Evolutionary conservation across 2,888 invertebrate genomes (phyloP), one percentile per base, ranked within the genome.

Genomic region (Cheilosia variabilis): DNA sequence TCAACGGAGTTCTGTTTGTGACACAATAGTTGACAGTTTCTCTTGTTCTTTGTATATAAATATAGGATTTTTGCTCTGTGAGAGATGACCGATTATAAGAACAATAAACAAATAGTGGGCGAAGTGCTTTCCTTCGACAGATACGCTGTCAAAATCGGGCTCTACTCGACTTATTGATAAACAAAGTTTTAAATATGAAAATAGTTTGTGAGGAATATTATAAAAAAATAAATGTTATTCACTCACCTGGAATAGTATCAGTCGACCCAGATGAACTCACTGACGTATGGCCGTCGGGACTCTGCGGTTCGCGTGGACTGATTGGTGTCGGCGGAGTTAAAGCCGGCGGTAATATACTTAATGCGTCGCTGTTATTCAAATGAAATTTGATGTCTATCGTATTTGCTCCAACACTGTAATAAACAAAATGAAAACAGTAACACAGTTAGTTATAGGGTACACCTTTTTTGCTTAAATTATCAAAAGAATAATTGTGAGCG

Each of bases 271-370:
- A 89, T 73, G 92, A 92, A 87, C 92, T 92, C 76, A 92, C 88
- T 83, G 92, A 92, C 87, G 91, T 90, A 73, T 92, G 92, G 63
- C 91, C 92, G 87, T 92, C 92, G 69, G 92, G 92, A 88, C 92
- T 92, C 68, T 92, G 92, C 4, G 91, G 89, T 71, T 91, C 90
- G 77, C 89, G 86, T 63, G 92, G 91, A 88, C 92, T 92, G 87
- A 90, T 90, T 80, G 88, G 88, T 88, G 91, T 89, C 83, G 89
- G 89, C 57, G 91, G 91, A 84, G 90, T 89, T 88, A 88, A 76
- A 60, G 90, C 89, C 87, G 92, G 91, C 83, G 91, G 90, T 80
- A 90, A 89, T 84, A 89, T 88, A 60, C 88, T 82, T n/a, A 81
- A 86, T 24, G 84, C 87, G 65, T 88, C 88, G 53, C 76, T 76